Conservation (phyloP, 2,113 vertebrate genomes). For the Rhombomys opimus region DNA sequence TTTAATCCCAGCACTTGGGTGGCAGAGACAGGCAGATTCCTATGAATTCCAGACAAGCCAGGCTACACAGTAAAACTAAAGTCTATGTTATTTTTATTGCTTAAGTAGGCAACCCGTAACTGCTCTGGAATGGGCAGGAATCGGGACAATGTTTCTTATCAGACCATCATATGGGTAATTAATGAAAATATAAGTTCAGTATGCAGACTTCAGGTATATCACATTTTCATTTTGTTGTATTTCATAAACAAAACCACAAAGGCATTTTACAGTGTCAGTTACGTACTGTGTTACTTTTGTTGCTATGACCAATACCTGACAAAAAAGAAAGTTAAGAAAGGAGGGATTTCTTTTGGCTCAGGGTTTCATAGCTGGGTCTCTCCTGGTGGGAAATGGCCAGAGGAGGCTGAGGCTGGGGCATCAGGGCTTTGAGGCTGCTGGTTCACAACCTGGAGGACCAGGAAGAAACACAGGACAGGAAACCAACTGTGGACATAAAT, state of each 20-base stretch:
- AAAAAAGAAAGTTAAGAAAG: not conserved
- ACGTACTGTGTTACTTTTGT: not conserved
- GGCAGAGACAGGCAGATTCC: not conserved
- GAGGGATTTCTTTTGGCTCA: not conserved
- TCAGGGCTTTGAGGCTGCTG: not conserved
- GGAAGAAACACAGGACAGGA: not conserved
- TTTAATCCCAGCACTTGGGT: too few species aligned
- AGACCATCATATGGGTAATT: not conserved
- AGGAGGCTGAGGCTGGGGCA: too few species aligned
- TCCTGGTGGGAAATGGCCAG: not conserved
- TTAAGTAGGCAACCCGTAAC: not conserved
- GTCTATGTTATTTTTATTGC: conserved; percentile 13
- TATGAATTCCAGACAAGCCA: not conserved
- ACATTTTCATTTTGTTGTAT: not conserved
- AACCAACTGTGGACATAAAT: not conserved
- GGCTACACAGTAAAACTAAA: not conserved
- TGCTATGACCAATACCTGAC: not conserved
- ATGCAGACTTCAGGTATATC: not conserved
- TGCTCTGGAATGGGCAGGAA: not conserved
- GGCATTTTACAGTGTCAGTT: not conserved
- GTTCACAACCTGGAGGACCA: not conserved
- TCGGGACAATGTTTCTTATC: not conserved
- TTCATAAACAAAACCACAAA: conserved; percentile 37
- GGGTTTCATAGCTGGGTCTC: not conserved
- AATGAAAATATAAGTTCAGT: not conserved